Evolutionary conservation across 2,113 vertebrate species (phyloP).

Genomic region (Gallinago media): DNA sequence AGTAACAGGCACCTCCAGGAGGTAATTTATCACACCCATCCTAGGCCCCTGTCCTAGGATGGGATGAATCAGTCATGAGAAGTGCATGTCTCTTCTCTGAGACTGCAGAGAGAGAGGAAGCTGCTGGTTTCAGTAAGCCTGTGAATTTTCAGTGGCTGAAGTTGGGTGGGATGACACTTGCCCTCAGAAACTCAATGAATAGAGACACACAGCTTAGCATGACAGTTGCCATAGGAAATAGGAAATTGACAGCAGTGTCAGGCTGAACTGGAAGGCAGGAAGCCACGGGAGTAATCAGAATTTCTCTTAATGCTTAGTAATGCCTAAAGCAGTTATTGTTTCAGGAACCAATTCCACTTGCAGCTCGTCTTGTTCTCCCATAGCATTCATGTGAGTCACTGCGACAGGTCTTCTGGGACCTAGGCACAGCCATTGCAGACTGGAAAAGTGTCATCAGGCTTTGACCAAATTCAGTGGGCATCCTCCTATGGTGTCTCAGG

Average conservation of each 20-base stretch:
- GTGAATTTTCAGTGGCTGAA: neutral
- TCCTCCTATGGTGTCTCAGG: neutral
- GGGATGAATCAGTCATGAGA: neutral
- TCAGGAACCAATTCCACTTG: neutral
- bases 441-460: neutral
- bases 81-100: neutral
- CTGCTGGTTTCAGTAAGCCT: neutral
- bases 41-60: neutral
- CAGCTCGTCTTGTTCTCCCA: neutral
- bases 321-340: neutral
- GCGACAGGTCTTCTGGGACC: fast-evolving
- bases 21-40: neutral
- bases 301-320: neutral
- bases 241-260: neutral
- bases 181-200: neutral
- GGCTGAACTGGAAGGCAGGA: neutral
- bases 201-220: neutral
- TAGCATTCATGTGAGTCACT: neutral
- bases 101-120: neutral
- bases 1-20: neutral
- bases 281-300: neutral
- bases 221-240: neutral
- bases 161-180: neutral
- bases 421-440: no score
- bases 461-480: neutral